Conservation (phyloP, 2,113 vertebrate species). For the Trematomus loennbergii region DNA sequence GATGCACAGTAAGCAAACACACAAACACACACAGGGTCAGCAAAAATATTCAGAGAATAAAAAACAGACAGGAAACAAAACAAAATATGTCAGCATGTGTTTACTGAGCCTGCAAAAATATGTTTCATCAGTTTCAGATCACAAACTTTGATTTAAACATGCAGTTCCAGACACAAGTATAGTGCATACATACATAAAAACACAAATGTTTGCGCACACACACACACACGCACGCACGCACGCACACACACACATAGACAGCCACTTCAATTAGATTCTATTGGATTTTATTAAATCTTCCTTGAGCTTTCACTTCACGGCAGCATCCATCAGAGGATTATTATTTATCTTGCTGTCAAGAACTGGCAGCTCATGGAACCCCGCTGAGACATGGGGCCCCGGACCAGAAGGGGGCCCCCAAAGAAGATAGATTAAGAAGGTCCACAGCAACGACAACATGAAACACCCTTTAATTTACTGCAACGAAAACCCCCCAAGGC, state of each 20-base stretch:
- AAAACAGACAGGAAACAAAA: neutral
- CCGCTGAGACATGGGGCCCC: constrained; percentile 32
- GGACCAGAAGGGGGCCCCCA: too few species aligned
- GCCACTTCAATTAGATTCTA: constrained; percentile 80
- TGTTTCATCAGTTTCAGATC: constrained; percentile 2
- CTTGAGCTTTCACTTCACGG: constrained; percentile 77
- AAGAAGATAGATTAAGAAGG: too few species aligned
- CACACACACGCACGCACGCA: neutral
- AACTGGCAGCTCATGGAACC: constrained; percentile 63
- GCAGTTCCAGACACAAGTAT: neutral
- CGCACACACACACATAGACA: constrained; percentile 19
- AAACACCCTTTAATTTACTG: too few species aligned
- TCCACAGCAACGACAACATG: too few species aligned
- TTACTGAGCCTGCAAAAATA: constrained; percentile 1
- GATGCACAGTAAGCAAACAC: too few species aligned
- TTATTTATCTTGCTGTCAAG: constrained; percentile 83
- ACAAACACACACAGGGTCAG: too few species aligned
- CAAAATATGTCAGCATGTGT: constrained; percentile 9
- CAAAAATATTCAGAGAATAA: neutral
- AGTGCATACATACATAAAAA: neutral
- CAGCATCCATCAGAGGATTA: constrained; percentile 74
- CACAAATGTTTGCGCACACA: neutral
- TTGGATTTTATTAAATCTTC: constrained; percentile 85
- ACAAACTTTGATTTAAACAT: constrained; percentile 34
- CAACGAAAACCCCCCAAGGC: too few species aligned